phyloP scores from a whole-genome alignment of 2,888 invertebrate genomes.

The Ectropis crepuscularia region DNA sequence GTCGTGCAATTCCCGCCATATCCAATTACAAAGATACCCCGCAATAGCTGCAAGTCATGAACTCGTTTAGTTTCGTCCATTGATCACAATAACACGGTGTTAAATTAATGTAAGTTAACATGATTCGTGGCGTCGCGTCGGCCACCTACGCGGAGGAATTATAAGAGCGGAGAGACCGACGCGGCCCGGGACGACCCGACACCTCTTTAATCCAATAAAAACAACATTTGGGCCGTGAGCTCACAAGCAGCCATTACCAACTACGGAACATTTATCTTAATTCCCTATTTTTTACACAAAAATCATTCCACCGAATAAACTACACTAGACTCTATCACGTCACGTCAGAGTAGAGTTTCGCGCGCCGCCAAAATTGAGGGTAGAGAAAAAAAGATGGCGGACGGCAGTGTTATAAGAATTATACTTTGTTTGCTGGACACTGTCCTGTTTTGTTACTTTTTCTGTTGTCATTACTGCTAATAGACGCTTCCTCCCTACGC shows the following conservation, averaged over 20 bases:
- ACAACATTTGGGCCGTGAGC: slow-evolving; percentile 27
- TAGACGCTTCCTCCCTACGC: slow-evolving; percentile 23
- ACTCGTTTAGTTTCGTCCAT: background rate
- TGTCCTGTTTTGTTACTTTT: slow-evolving; percentile 34
- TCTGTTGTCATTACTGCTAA: slow-evolving; percentile 36
- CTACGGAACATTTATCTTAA: slow-evolving; percentile 32
- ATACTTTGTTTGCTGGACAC: slow-evolving; percentile 29
- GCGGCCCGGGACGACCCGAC: slow-evolving; percentile 20
- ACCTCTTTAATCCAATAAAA: slow-evolving; percentile 35
- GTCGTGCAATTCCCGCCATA: no score
- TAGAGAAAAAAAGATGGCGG: slow-evolving; percentile 25
- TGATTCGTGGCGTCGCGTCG: slow-evolving; percentile 2
- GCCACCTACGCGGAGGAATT: slow-evolving; percentile 15
- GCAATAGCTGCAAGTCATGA: no score
- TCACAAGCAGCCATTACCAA: slow-evolving; percentile 20
- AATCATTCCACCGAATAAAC: background rate
- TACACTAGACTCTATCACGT: background rate
- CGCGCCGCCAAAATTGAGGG: slow-evolving; percentile 9
- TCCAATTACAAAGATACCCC: no score
- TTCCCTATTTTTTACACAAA: slow-evolving; percentile 29
- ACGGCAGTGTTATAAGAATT: slow-evolving; percentile 17
- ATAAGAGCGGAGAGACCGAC: background rate
- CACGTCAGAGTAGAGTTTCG: slow-evolving; percentile 13
- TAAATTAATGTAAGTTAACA: slow-evolving; percentile 10
- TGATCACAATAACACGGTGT: slow-evolving; percentile 9